These are phyloP conservation scores for Intellagama lesueurii DNA, from an alignment of 2,797 vertebrate genomes.

Conservation along the genomic window DNA sequence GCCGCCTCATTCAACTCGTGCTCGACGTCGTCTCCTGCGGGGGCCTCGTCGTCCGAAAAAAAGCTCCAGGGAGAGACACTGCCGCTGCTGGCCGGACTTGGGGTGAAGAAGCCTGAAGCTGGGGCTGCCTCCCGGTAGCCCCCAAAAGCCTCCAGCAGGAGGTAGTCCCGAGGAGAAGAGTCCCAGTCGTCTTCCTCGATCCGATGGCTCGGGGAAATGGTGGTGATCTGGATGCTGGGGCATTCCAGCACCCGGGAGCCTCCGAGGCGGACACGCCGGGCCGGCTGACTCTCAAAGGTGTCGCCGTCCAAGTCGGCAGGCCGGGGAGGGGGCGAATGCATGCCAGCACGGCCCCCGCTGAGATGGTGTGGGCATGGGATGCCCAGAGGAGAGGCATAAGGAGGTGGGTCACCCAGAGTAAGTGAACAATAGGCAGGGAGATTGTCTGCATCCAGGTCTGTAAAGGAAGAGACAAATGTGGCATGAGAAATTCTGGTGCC, in stretches of 20 bases:
- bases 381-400: conserved; percentile 70
- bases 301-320: conserved; percentile 84
- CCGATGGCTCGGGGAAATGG: conserved; percentile 89
- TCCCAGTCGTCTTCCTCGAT: conserved; percentile 72
- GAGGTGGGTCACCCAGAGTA: conserved; percentile 68
- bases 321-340: conserved; percentile 92
- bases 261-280: conserved; percentile 87
- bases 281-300: conserved; percentile 91
- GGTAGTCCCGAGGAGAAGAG: conserved; percentile 82
- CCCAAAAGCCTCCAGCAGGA: conserved; percentile 86
- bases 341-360: conserved; percentile 81
- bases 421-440: conserved; percentile 67
- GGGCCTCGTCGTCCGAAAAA: conserved; percentile 90
- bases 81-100: conserved; percentile 90
- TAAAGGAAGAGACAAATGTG: background rate
- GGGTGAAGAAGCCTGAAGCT: conserved; percentile 83
- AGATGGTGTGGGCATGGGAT: conserved; percentile 74
- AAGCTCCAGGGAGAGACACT: conserved; percentile 92
- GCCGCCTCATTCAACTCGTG: conserved; percentile 87
- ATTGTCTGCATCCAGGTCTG: conserved; percentile 76
- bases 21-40: conserved; percentile 89
- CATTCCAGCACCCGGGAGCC: conserved; percentile 86
- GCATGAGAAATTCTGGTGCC: background rate
- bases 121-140: conserved; percentile 83
- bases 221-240: conserved; percentile 94